Percentiles rank a stretch among this genome's conserved stretches.
phyloP scores from a whole-genome alignment of 2,113 vertebrate genomes.

The Microcebus lehilahytsara region DNA sequence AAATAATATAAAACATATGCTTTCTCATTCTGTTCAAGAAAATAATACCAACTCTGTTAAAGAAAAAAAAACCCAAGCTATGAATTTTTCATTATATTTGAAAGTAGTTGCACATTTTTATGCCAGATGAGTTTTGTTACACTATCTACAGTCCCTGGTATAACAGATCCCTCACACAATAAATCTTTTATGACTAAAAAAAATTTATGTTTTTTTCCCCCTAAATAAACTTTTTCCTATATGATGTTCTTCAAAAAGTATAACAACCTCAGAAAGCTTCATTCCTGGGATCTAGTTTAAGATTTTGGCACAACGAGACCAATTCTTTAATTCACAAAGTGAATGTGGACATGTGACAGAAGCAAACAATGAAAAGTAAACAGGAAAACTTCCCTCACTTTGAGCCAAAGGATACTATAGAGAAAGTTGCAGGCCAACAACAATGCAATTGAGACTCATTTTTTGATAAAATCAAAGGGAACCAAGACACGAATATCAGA shows the following conservation, averaged over 20 bases:
- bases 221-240: slow-evolving; percentile 57
- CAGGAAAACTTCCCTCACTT: background rate
- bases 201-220: slow-evolving; percentile 18
- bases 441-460: background rate
- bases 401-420: background rate
- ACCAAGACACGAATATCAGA: background rate
- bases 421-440: background rate
- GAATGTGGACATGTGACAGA: background rate
- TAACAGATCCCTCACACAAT: slow-evolving; percentile 63
- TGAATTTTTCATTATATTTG: slow-evolving; percentile 67
- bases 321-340: background rate
- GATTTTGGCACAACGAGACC: background rate
- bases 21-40: slow-evolving; percentile 22
- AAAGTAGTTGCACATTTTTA: slow-evolving; percentile 61
- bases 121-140: slow-evolving; percentile 51
- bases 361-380: background rate
- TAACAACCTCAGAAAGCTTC: slow-evolving; percentile 39
- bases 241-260: slow-evolving; percentile 38
- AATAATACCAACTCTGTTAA: slow-evolving; percentile 35
- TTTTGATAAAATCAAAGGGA: background rate
- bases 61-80: background rate
- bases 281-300: background rate
- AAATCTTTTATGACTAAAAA: slow-evolving; percentile 65
- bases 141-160: slow-evolving; percentile 34
- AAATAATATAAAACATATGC: slow-evolving; percentile 1